Percentiles rank a stretch among this genome's conserved stretches.
phyloP scores from a whole-genome alignment of 2,113 vertebrate species.

The Cygnus buccinator region DNA sequence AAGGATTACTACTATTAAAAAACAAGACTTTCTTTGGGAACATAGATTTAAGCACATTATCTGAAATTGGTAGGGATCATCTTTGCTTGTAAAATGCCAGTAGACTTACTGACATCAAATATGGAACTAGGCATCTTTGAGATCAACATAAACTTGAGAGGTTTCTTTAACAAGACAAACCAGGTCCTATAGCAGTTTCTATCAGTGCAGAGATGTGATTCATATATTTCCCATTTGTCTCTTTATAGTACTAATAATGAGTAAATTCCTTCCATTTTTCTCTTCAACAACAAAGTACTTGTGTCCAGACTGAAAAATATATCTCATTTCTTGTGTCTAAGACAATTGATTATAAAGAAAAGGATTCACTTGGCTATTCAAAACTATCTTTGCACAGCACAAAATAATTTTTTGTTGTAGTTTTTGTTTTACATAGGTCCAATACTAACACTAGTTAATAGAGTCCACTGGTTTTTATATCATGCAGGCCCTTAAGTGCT shows the following conservation, averaged over 20 bases:
- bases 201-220: not conserved
- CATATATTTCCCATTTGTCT: not conserved
- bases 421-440: not conserved
- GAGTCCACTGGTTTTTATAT: not conserved
- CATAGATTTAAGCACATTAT: constrained; percentile 49
- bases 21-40: constrained; percentile 28
- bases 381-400: not conserved
- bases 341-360: not conserved
- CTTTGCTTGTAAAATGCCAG: constrained; percentile 53
- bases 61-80: constrained; percentile 63
- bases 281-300: not conserved
- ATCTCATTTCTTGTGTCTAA: not conserved
- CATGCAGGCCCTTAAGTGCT: not conserved
- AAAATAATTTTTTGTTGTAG: accelerated
- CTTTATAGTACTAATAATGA: not conserved
- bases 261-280: not conserved
- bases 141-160: not conserved
- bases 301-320: not conserved
- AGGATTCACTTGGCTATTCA: not conserved
- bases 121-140: not conserved
- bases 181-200: not conserved
- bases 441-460: not conserved
- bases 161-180: not conserved
- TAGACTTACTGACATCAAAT: constrained; percentile 4
- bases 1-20: constrained; percentile 64